phyloP scores from a whole-genome alignment of 2,113 vertebrate species.

The Abramis brama region DNA sequence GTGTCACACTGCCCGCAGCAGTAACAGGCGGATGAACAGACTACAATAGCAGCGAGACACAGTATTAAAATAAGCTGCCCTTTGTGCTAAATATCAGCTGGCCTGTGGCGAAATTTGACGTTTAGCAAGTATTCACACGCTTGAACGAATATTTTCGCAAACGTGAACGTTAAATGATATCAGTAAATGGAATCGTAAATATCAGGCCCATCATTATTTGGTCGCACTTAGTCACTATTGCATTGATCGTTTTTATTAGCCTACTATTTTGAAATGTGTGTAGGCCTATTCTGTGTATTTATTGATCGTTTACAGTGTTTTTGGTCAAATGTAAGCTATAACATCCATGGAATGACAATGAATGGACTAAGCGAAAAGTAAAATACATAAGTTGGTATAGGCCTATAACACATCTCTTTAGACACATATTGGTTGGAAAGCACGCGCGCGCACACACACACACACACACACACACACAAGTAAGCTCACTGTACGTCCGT shows the following conservation, averaged over 20 bases:
- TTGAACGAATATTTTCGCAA: not conserved
- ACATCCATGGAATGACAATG: not conserved
- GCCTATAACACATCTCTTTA: not conserved
- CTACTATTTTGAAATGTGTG: not conserved
- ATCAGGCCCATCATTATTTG: not conserved
- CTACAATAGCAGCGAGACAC: slow-evolving; percentile 53
- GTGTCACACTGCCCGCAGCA: slow-evolving; percentile 51
- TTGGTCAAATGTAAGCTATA: not conserved
- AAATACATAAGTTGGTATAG: not conserved
- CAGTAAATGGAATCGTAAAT: not conserved
- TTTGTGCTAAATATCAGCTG: slow-evolving; percentile 54
- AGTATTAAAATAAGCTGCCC: slow-evolving; percentile 58
- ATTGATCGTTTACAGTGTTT: not conserved
- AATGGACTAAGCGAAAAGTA: not conserved
- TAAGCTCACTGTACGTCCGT: slow-evolving; percentile 51
- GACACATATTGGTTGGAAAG: not conserved
- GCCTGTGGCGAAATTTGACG: slow-evolving; percentile 41
- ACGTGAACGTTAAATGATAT: not conserved
- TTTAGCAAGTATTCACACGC: not conserved
- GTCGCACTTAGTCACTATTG: not conserved
- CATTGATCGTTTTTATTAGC: not conserved
- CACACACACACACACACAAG: not conserved
- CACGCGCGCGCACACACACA: not conserved
- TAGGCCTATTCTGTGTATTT: not conserved
- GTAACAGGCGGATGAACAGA: slow-evolving; percentile 46